Base-by-base conservation (phyloP, 2,888 invertebrate genomes). In the Trachelus troglodyta region DNA sequence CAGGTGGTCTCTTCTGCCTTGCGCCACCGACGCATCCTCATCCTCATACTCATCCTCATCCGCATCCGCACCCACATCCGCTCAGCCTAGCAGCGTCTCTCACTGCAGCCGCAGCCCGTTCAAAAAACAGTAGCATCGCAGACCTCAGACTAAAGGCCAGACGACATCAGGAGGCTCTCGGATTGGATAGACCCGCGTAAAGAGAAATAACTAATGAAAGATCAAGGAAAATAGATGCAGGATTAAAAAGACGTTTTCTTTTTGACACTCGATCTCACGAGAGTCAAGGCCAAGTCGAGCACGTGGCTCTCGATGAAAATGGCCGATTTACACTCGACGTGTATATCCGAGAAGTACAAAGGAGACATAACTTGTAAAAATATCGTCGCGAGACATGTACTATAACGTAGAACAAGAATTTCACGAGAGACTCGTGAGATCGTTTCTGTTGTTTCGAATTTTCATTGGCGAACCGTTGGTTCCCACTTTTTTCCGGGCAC, bases 101-200 rank as follows among this genome's bases (percentile, higher is more conserved):
- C 35, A 90, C 90, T 3, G 94, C 97, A 73, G 95, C 96, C 12
- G 95, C 95, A n/a, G 96, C 96, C 30, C 95, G 96, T 80, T 96
- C 96, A 87, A 96, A 97, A 91, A 96, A 97, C 87, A 98, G 97
- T 33, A 98, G 98, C 91, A 98, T 98, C 90, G 98, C 98, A 0
- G 98, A 98, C 92, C 93, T 98, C 78, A 94, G 98, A 86, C 94
- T 98, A 83, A 98, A 98, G 92, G 98, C 98, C 33, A 95, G 97
- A 90, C 95, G 97, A 86, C 98, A 98, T 92, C 96, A 98, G 40
- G 98, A 98, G 85, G 97, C 98, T 0, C 92, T 98, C 76, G 97
- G 95, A 1, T 93, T 95, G 33, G 94, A 94, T 77, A 89, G 90
- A 84, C 90, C 91, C 2, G 89, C 89, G 87, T 90, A 90, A 35